Conservation (phyloP, 2,113 vertebrate species). For the Telmatochromis brachygnathus region DNA sequence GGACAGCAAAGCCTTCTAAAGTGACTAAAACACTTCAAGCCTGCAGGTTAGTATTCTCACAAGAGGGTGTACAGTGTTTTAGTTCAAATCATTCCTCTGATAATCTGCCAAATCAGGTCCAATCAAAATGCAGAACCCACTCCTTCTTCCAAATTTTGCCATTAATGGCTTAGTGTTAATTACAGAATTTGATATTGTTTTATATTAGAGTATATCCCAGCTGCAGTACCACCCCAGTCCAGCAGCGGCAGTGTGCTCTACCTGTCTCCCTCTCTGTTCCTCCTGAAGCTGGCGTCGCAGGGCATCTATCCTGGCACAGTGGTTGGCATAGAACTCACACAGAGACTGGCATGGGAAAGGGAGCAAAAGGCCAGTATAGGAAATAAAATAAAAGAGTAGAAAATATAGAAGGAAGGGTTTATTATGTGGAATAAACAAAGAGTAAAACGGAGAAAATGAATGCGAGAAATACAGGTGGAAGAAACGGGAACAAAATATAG, state of each 20-base stretch:
- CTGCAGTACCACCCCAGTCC: constrained; percentile 56
- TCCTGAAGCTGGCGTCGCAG: constrained; percentile 68
- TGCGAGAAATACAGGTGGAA: not conserved
- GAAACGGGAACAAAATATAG: not conserved
- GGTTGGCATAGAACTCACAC: constrained; percentile 73
- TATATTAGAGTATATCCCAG: not conserved
- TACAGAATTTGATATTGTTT: not conserved
- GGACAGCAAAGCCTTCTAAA: not conserved
- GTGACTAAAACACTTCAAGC: not conserved
- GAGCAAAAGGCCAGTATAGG: constrained; percentile 42
- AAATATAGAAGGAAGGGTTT: constrained; percentile 51
- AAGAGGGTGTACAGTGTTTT: not conserved
- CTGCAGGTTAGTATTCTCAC: constrained; percentile 1
- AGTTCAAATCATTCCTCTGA: not conserved
- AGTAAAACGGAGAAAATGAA: constrained; percentile 3
- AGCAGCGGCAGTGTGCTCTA: constrained; percentile 65
- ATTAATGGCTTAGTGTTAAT: not conserved
- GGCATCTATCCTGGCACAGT: constrained; percentile 72
- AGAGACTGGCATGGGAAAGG: constrained; percentile 66
- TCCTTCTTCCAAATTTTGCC: not conserved
- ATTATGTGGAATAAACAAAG: constrained; percentile 41
- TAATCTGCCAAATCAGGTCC: not conserved
- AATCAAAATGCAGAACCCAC: not conserved
- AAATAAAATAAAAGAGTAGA: constrained; percentile 44
- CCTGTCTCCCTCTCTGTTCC: constrained; percentile 67